Base-by-base conservation (phyloP, 2,888 invertebrate genomes). In the Eupeodes luniger region DNA sequence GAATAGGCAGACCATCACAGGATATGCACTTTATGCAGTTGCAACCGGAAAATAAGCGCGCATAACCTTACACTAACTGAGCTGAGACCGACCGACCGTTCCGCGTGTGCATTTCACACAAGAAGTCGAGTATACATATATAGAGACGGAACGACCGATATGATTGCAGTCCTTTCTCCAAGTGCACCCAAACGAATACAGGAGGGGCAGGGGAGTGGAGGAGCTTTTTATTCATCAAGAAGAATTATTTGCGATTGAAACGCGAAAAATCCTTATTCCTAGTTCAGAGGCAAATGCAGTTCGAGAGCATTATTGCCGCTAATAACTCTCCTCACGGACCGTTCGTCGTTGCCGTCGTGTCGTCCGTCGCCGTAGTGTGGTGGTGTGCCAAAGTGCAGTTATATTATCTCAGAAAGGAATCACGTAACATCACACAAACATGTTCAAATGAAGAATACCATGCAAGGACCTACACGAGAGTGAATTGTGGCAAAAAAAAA, bases 331-430 rank as follows among this genome's bases (percentile, higher is more conserved):
- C 82, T 67, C 81, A 78, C 74, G 81, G 80, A 74, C 55, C 85
- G 87, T 40, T 27, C 5, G 40, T 40, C 40, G 40, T 40, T 4
- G 40, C 9, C 40, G 40, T 40, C 5, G 40, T 36, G 36, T 40
- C 27, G 27, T 3, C 3, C 27, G 2, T 27, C 27, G 27, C 27
- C 27, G 27, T 27, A 27, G 27, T 27, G 27, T 40, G 9, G 40
- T 90, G 69, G 90, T 90, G 89, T 89, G 90, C 90, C 91, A 89
- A 90, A 90, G 90, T 90, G 90, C 91, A 90, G 90, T 91, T 91
- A 90, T 91, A 90, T 90, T 91, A 90, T 91, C 90, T 90, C 53
- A 72, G 36, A 69, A 81, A 59, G 67, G 74, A 88, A 88, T 88
- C 88, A 88, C 88, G 81, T 84, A 77, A 81, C 44, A 27, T 27